phyloP scores from a whole-genome alignment of 2,888 invertebrate species.

The Lobophora halterata region DNA sequence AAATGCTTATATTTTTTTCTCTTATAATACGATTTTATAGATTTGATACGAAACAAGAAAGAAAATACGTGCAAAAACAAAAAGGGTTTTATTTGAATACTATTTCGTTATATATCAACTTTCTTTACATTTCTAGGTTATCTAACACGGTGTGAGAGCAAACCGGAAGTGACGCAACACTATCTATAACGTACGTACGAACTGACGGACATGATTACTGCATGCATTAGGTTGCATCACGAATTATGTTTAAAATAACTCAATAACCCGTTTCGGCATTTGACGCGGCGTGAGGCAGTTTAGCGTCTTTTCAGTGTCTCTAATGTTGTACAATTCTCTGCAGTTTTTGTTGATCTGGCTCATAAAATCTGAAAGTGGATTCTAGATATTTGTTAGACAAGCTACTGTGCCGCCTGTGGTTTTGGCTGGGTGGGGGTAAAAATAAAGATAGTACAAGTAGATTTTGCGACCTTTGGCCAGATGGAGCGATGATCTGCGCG shows the following conservation, averaged over 20 bases:
- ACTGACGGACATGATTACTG: constrained; percentile 19
- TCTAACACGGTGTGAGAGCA: constrained; percentile 7
- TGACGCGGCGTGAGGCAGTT: constrained; percentile 1
- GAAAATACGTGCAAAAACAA: no score
- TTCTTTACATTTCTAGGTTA: constrained; percentile 13
- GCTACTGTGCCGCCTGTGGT: no score
- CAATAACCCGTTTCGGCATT: constrained; percentile 23
- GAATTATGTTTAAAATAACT: constrained; percentile 24
- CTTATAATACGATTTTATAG: no score
- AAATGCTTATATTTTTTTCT: no score
- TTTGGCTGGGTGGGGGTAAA: no score
- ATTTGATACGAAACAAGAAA: no score
- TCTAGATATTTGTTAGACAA: not conserved
- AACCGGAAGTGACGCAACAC: constrained; percentile 24
- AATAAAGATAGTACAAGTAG: no score
- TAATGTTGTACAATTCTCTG: not conserved
- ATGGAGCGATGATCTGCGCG: no score
- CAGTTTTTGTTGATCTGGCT: constrained; percentile 7
- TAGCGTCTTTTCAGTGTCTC: not conserved
- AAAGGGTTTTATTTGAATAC: no score
- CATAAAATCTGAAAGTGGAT: constrained; percentile 19
- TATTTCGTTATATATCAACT: no score
- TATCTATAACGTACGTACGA: constrained; percentile 13
- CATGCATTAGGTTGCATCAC: constrained; percentile 23
- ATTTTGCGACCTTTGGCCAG: no score